Base-by-base conservation (phyloP, 2,113 vertebrate genomes). In the Larimichthys polyactis region DNA sequence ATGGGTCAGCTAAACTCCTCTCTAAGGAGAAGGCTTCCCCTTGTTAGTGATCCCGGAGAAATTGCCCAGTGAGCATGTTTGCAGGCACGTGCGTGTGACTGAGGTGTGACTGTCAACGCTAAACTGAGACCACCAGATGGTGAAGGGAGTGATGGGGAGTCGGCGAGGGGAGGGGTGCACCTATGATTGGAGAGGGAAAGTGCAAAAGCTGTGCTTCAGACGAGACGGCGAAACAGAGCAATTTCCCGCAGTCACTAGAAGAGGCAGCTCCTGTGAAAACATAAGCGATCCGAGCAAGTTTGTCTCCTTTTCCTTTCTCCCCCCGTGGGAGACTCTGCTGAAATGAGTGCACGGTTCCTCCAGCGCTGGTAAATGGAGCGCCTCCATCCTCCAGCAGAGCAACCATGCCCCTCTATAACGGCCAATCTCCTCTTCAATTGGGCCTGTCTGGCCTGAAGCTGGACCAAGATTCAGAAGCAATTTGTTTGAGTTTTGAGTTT, bases 391-490 rank as follows among this genome's bases (percentile, higher is more conserved):
- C 79, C 71, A 80, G 86, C 85, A 79, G 87, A 83, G 80, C 83
- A 84, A 67, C 82, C 57, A 60, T 65, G 64, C 74, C 63, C 79
- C 83, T 79, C 81, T 75, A 79, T 86, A 91, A 93, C 76, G 86
- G 82, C 82, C 90, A 93, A 93, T 94, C 89, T 92, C 89, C 78
- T 83, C 85, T 73, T 75, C 88, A 86, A 88, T 93, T 90, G 91
- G 78, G 79, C 88, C 85, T 92, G 87, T 92, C 91, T 90, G 76
- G 72, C 76, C 74, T 48, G 73, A 85, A 81, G 89, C 87, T 83
- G 85, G 79, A 89, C 84, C 84, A 87, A 89, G 83, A 92, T 71
- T 86, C 80, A 75, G 49, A 75, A 85, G 71, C 76, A 32, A 83
- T 91, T 86, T 83, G 78, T 88, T 70, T 69, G 51, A 69, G 46